phyloP scores from a whole-genome alignment of 2,888 invertebrate species.

The Ormyrus thymus region DNA sequence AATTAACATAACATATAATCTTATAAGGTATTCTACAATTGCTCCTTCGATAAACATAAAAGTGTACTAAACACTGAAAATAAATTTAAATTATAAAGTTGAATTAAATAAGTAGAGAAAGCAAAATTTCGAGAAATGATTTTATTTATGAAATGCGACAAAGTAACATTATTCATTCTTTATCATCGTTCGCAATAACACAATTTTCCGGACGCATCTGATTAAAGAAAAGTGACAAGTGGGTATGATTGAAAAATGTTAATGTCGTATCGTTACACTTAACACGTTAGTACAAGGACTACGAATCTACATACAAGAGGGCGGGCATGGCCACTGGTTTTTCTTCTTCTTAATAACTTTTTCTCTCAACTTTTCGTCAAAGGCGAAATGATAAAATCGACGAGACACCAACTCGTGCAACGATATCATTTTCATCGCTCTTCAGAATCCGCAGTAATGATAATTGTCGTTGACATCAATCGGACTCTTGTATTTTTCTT shows the following conservation, averaged over 20 bases:
- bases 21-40: too few species aligned
- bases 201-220: constrained; percentile 5
- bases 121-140: constrained; percentile 12
- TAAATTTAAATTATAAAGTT: neutral
- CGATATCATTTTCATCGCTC: constrained; percentile 52
- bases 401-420: constrained; percentile 44
- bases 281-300: constrained; percentile 61
- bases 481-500: constrained; percentile 14
- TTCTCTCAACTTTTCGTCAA: neutral
- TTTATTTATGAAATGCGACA: constrained; percentile 20
- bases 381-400: constrained; percentile 42
- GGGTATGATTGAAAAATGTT: constrained; percentile 45
- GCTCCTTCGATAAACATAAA: too few species aligned
- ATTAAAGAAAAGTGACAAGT: neutral
- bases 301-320: constrained; percentile 57
- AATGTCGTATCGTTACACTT: constrained; percentile 60
- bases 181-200: constrained; percentile 1
- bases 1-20: neutral
- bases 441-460: constrained; percentile 37
- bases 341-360: neutral
- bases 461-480: constrained; percentile 37
- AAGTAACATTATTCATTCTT: constrained; percentile 13
- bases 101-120: neutral
- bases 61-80: neutral
- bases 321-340: constrained; percentile 42